A percentile compares a stretch with the other conserved stretches of the same genome.
These are phyloP conservation scores for Poeciliopsis presidionis DNA, from an alignment of 2,797 vertebrate species.

Conservation along the genomic window DNA sequence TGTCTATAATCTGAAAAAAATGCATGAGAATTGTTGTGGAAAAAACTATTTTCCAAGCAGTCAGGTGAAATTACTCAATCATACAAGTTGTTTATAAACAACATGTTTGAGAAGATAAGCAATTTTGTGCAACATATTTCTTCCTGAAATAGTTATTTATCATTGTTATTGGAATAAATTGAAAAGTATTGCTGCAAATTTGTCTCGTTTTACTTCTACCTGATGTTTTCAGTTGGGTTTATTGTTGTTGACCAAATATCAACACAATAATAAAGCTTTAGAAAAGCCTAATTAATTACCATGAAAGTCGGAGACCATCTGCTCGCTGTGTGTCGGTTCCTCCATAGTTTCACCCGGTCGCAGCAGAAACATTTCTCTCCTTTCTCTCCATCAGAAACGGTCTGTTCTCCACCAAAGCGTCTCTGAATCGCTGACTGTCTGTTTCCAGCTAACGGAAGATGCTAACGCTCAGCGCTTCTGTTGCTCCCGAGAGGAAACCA, in stretches of 20 bases:
- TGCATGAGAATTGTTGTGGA: too few species aligned
- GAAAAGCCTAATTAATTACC: neutral
- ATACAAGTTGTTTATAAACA: neutral
- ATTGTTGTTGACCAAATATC: neutral
- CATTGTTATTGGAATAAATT: neutral
- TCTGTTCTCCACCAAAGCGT: neutral
- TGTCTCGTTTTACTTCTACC: neutral
- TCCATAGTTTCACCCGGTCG: neutral
- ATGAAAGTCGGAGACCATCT: neutral
- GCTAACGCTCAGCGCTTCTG: neutral
- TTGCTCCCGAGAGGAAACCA: neutral
- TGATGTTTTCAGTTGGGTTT: neutral
- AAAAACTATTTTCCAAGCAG: too few species aligned
- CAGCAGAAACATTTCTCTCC: neutral
- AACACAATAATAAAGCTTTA: neutral
- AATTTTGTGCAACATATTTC: too few species aligned
- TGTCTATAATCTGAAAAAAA: too few species aligned
- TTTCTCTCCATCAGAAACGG: neutral
- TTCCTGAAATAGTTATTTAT: neutral
- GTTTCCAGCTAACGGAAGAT: slow-evolving; percentile 6
- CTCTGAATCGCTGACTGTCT: neutral
- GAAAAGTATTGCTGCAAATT: neutral
- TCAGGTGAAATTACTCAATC: too few species aligned
- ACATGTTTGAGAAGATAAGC: neutral
- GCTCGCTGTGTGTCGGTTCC: neutral